Conservation (phyloP, 2,888 invertebrate species). For the Neria commutata region DNA sequence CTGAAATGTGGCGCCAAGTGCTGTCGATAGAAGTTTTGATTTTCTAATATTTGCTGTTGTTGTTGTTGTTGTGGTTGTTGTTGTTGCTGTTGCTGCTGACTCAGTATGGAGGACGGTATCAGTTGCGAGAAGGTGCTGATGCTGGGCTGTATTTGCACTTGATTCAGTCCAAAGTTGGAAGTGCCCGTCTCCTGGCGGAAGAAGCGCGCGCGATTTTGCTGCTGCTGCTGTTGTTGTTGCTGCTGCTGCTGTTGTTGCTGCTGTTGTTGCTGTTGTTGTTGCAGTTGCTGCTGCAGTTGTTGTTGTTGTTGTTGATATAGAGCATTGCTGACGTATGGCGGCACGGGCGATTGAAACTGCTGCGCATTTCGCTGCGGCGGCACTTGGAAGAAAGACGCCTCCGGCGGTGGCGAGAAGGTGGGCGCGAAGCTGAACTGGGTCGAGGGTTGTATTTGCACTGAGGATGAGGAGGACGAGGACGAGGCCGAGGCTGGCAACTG, state of each 20-base stretch:
- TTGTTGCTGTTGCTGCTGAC: slow-evolving; percentile 40
- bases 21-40: slow-evolving; percentile 58
- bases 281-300: slow-evolving; percentile 41
- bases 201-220: slow-evolving; percentile 59
- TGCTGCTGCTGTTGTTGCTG: slow-evolving; percentile 50
- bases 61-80: slow-evolving; percentile 16
- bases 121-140: slow-evolving; percentile 38
- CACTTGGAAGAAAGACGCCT: slow-evolving; percentile 46
- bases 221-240: slow-evolving; percentile 46
- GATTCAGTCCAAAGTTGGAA: slow-evolving; percentile 71
- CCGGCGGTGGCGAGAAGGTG: slow-evolving; percentile 39
- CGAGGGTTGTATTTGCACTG: slow-evolving; percentile 54
- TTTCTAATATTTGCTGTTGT: slow-evolving; percentile 42
- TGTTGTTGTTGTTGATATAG: slow-evolving; percentile 45
- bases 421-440: slow-evolving; percentile 55
- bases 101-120: slow-evolving; percentile 31
- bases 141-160: slow-evolving; percentile 52
- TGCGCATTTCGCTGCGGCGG: slow-evolving; percentile 50
- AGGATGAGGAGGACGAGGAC: slow-evolving; percentile 21
- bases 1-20: slow-evolving; percentile 53
- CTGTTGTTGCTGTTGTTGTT: slow-evolving; percentile 42
- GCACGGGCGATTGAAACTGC: slow-evolving; percentile 38
- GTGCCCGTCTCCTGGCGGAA: slow-evolving; percentile 67
- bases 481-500: slow-evolving; percentile 30
- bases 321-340: slow-evolving; percentile 31